Evolutionary conservation across 2,888 invertebrate genomes (phyloP).

Genomic region (Nemurella pictetii): DNA sequence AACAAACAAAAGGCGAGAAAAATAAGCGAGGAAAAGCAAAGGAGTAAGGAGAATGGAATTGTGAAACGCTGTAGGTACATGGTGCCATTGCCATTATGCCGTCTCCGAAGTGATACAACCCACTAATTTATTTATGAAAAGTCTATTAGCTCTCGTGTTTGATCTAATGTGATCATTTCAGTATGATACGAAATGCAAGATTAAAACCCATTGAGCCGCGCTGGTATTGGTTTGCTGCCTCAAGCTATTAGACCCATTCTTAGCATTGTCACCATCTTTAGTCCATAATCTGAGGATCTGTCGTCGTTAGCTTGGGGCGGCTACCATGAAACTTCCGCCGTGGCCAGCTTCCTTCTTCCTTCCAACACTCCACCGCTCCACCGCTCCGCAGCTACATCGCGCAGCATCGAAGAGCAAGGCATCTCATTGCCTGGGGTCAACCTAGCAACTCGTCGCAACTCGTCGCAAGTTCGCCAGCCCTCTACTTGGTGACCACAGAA

Average conservation of each 20-base stretch:
- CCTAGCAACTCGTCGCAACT: no score
- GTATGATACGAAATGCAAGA: neutral
- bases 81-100: neutral
- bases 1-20: neutral
- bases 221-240: neutral
- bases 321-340: constrained; percentile 17
- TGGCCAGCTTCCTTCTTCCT: neutral
- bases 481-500: no score
- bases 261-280: constrained; percentile 17
- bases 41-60: neutral
- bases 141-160: neutral
- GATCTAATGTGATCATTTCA: neutral
- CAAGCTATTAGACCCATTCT: constrained; percentile 14
- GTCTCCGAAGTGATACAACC: neutral
- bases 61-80: neutral
- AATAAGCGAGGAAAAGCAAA: neutral
- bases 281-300: constrained; percentile 7
- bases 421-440: no score
- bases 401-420: no score
- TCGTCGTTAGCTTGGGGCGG: neutral
- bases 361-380: neutral
- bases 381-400: neutral
- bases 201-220: neutral
- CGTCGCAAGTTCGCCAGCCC: no score
- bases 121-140: neutral